These are phyloP conservation scores for Erpornis zantholeuca DNA, from an alignment of 2,113 vertebrate genomes.

Conservation along the genomic window DNA sequence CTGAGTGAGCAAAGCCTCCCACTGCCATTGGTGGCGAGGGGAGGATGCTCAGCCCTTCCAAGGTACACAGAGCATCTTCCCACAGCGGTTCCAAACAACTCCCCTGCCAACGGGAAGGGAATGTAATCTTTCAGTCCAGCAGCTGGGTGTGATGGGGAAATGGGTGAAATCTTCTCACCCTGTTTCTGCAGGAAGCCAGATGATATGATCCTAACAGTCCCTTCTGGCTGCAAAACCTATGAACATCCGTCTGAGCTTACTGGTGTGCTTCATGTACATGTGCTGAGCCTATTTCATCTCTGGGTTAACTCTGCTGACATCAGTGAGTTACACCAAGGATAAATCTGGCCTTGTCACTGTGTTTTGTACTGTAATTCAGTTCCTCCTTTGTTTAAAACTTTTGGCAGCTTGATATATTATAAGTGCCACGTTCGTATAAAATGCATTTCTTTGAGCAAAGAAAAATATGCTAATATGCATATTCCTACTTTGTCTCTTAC, in stretches of 20 bases:
- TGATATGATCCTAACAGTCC: not conserved
- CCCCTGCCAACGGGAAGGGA: not conserved
- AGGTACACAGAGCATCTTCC: not conserved
- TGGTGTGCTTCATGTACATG: not conserved
- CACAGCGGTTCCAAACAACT: rapidly evolving
- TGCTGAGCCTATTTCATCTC: not conserved
- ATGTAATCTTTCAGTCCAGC: not conserved
- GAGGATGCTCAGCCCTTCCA: not conserved
- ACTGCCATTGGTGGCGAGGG: rapidly evolving
- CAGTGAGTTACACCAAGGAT: conserved; percentile 13
- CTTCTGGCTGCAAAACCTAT: not conserved
- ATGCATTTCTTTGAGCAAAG: conserved; percentile 34
- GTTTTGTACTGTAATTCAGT: conserved; percentile 25
- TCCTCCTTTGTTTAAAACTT: conserved; percentile 54
- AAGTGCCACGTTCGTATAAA: not conserved
- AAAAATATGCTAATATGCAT: conserved; percentile 39
- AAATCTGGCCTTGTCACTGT: conserved; percentile 18
- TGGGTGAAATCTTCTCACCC: not conserved
- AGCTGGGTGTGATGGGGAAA: not conserved
- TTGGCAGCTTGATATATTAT: conserved; percentile 42
- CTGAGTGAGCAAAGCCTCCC: not conserved
- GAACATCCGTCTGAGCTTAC: not conserved
- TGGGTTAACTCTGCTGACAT: not conserved
- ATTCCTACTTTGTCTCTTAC: conserved; percentile 62
- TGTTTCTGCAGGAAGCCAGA: not conserved